phyloP scores from a whole-genome alignment of 2,888 invertebrate species.

The Sepioteuthis lessoniana region DNA sequence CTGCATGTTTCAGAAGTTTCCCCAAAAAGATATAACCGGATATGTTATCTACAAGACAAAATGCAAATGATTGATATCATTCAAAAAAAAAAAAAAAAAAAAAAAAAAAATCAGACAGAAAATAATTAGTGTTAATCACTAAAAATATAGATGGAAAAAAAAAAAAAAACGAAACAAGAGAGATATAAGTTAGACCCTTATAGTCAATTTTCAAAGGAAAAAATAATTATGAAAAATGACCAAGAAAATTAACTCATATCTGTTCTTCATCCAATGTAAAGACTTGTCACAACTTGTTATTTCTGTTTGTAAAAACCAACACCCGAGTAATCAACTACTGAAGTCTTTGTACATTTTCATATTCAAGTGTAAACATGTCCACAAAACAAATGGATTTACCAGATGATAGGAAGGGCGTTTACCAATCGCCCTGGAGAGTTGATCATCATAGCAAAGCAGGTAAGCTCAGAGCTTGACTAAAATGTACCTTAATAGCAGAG shows the following conservation, averaged over 20 bases:
- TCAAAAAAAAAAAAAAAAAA: no score
- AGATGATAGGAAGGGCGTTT: neutral
- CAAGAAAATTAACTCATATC: neutral
- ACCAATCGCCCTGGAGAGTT: neutral
- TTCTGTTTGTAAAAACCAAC: neutral
- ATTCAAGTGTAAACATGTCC: neutral
- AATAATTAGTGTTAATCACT: no score
- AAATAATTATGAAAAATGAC: neutral
- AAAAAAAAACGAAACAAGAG: no score
- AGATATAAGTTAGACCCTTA: neutral
- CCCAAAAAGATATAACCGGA: no score
- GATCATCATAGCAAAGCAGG: neutral
- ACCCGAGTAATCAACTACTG: neutral
- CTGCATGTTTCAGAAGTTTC: no score
- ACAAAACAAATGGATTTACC: neutral
- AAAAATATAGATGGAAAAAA: no score
- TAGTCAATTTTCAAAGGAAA: neutral
- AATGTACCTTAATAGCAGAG: neutral
- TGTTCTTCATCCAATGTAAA: neutral
- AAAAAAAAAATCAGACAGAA: no score
- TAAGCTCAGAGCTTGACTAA: neutral
- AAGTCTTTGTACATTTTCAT: neutral
- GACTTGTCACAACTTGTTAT: neutral
- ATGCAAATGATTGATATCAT: no score
- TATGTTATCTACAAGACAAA: no score